These are phyloP conservation scores for Piscicola geometra DNA, from an alignment of 2,888 invertebrate species.

Conservation along the genomic window DNA sequence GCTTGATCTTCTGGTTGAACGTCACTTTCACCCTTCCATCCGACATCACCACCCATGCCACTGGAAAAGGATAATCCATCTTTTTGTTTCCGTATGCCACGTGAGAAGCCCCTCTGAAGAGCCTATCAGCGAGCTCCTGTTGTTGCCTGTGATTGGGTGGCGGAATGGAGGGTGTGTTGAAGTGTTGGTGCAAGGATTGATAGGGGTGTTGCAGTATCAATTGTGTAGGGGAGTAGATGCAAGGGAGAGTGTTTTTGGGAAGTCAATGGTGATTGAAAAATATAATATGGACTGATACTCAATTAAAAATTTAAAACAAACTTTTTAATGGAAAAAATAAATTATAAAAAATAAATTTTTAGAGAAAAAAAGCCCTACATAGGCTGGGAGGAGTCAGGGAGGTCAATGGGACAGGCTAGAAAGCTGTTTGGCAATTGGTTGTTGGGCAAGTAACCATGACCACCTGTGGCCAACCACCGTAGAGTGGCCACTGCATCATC, in stretches of 20 bases:
- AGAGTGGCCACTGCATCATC: slow-evolving; percentile 36
- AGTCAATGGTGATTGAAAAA: no score
- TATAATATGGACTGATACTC: background rate
- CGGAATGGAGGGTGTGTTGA: no score
- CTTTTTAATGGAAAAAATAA: background rate
- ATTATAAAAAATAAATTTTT: no score
- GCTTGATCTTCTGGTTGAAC: slow-evolving; percentile 17
- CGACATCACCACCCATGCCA: slow-evolving; percentile 39
- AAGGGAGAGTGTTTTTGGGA: no score
- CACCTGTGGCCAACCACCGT: slow-evolving; percentile 45
- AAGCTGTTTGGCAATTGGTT: slow-evolving; percentile 40
- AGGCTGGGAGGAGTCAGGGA: slow-evolving; percentile 38
- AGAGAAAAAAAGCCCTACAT: no score
- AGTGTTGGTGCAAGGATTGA: slow-evolving; percentile 1
- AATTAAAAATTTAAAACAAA: background rate
- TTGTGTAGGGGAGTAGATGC: no score
- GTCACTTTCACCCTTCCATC: slow-evolving; percentile 4
- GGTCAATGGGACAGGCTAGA: slow-evolving; percentile 45
- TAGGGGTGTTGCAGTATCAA: no score
- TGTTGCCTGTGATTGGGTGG: slow-evolving; percentile 15
- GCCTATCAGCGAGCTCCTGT: slow-evolving; percentile 44
- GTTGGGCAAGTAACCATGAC: slow-evolving; percentile 44
- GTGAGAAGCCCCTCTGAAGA: slow-evolving; percentile 46
- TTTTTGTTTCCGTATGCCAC: slow-evolving; percentile 46
- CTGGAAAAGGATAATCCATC: slow-evolving; percentile 46